Conservation (phyloP, 35 echinoderm and acorn worm genomes). For the Holothuria glaberrima region DNA sequence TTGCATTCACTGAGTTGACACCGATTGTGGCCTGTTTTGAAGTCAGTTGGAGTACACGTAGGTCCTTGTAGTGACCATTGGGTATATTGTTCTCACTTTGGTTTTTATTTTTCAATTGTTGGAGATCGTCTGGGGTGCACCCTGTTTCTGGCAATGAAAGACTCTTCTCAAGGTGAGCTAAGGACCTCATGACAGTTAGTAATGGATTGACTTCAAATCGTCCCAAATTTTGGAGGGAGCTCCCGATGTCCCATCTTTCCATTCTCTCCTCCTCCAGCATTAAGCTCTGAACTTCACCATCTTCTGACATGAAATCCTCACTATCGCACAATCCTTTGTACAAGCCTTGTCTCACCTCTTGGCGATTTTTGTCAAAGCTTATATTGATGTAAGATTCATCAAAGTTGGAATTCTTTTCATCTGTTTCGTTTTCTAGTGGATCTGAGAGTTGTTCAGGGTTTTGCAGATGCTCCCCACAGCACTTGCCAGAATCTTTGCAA, state of each 20-base stretch:
- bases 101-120: neutral
- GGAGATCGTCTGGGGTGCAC: neutral
- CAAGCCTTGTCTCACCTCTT: conserved; percentile 19
- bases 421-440: neutral
- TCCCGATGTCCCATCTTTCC: neutral
- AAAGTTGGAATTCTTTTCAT: neutral
- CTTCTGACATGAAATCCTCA: conserved; percentile 2
- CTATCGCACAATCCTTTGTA: conserved; percentile 17
- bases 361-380: conserved; percentile 14
- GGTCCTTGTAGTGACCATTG: conserved; percentile 38
- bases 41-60: conserved; percentile 3
- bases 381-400: conserved; percentile 44
- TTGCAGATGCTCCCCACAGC: too few species aligned
- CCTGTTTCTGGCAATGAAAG: conserved; percentile 51
- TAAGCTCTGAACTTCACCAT: neutral
- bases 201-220: conserved; percentile 35
- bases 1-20: conserved; percentile 68
- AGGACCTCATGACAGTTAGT: conserved; percentile 42
- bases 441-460: too few species aligned
- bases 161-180: conserved; percentile 64
- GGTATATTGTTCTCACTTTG: neutral
- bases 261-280: neutral
- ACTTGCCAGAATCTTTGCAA: too few species aligned
- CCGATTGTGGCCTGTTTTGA: conserved; percentile 64
- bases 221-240: conserved; percentile 19